phyloP scores from a whole-genome alignment of 2,888 invertebrate genomes.

The Belgica antarctica region DNA sequence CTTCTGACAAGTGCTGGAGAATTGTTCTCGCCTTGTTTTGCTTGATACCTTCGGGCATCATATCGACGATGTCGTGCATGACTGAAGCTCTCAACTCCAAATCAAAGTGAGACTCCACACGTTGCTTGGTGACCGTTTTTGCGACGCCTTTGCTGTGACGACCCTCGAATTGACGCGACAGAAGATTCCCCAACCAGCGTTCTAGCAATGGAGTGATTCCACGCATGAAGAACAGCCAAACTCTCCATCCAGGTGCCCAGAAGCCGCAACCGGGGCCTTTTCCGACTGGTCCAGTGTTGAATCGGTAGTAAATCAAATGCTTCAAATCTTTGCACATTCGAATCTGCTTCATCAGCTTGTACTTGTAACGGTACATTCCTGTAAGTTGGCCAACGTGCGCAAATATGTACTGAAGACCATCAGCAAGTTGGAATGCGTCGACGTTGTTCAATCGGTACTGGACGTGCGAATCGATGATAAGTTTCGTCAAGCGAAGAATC shows the following conservation, averaged over 20 bases:
- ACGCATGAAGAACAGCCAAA: constrained; percentile 99
- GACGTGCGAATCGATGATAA: constrained; percentile 98
- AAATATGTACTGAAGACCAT: constrained; percentile 98
- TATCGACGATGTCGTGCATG: constrained; percentile 98
- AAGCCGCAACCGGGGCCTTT: constrained; percentile 98
- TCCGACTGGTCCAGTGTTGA: constrained; percentile 96
- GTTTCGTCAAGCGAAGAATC: constrained; percentile 95
- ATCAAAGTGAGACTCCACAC: constrained; percentile 99
- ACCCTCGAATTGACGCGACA: constrained; percentile 98
- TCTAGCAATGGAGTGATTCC: constrained; percentile 97
- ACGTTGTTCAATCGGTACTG: constrained; percentile 99
- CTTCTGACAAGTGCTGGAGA: constrained; percentile 96
- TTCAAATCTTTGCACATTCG: constrained; percentile 99
- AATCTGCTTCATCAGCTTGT: constrained; percentile 97
- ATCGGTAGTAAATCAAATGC: constrained; percentile 97
- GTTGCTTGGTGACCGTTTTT: constrained; percentile 98
- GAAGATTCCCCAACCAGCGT: constrained; percentile 97
- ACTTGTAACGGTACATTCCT: constrained; percentile 99
- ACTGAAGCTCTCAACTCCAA: constrained; percentile 95
- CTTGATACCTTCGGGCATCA: constrained; percentile 99
- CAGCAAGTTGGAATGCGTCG: constrained; percentile 97
- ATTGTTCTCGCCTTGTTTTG: constrained; percentile 99
- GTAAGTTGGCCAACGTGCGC: constrained; percentile 99
- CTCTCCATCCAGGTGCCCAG: constrained; percentile 99
- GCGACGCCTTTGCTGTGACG: constrained; percentile 99